Percentiles rank a stretch among this genome's conserved stretches.
Evolutionary conservation across 37 sponge, comb jelly and placozoan genomes (phyloP).

Genomic region (Lycopodina hypogea): DNA sequence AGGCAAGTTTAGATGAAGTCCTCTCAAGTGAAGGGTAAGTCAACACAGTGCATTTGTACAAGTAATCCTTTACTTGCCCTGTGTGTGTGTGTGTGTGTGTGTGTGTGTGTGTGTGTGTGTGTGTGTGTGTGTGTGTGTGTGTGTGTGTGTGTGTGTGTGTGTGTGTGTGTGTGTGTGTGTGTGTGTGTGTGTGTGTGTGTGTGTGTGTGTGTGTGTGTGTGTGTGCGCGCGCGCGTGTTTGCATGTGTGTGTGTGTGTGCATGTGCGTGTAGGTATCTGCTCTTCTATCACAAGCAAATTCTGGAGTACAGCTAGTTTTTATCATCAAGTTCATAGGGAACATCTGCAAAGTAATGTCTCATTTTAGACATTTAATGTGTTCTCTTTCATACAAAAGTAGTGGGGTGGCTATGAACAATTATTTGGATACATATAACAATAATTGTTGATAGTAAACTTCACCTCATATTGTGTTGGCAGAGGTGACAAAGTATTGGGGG

Average conservation of each 20-base stretch:
- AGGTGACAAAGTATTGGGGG: too few relatives aligned
- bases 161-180: conserved; percentile 44
- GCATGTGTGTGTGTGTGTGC: not conserved
- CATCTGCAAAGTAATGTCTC: too few relatives aligned
- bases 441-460: too few relatives aligned
- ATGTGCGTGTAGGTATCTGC: conserved; percentile 66
- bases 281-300: conserved; percentile 96
- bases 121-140: conserved; percentile 44
- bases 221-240: too few relatives aligned
- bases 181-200: conserved; percentile 7
- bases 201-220: not conserved
- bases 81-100: not conserved
- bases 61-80: not conserved
- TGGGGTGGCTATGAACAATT: too few relatives aligned
- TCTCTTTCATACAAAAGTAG: too few relatives aligned
- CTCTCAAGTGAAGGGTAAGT: conserved; percentile 88
- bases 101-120: conserved; percentile 9
- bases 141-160: conserved; percentile 62
- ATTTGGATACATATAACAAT: too few relatives aligned
- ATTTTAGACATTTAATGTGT: too few relatives aligned
- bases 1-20: conserved; percentile 71
- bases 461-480: too few relatives aligned
- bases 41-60: too few relatives aligned
- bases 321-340: not conserved
- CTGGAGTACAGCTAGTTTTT: conserved; percentile 66